phyloP scores from a whole-genome alignment of 2,797 vertebrate species.

The Xiphophorus birchmanni region DNA sequence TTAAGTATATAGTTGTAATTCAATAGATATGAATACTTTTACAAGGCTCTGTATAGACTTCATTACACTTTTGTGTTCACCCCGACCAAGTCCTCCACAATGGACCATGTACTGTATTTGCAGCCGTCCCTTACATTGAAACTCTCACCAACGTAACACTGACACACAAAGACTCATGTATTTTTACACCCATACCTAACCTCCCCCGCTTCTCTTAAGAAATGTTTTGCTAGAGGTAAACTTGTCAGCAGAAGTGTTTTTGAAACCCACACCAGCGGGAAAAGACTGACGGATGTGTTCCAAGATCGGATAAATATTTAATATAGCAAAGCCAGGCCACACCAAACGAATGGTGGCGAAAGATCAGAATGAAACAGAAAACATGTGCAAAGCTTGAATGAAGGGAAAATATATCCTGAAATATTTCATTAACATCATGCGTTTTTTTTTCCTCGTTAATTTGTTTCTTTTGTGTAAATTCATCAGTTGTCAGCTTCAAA shows the following conservation, averaged over 20 bases:
- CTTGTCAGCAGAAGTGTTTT: slow-evolving; percentile 69
- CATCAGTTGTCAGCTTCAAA: slow-evolving; percentile 67
- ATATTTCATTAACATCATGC: slow-evolving; percentile 51
- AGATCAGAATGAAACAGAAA: slow-evolving; percentile 52
- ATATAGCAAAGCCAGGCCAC: slow-evolving; percentile 67
- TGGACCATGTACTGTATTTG: slow-evolving; percentile 7
- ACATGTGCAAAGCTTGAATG: slow-evolving; percentile 57
- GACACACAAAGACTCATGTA: slow-evolving; percentile 65
- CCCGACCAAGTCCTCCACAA: slow-evolving; percentile 11
- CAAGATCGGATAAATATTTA: slow-evolving; percentile 76
- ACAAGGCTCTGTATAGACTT: slow-evolving; percentile 24
- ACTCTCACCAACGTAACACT: slow-evolving; percentile 50
- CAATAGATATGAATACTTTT: neutral
- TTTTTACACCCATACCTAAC: slow-evolving; percentile 38
- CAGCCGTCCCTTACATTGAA: slow-evolving; percentile 22
- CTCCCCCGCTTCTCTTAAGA: slow-evolving; percentile 29
- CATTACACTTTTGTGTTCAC: slow-evolving; percentile 19
- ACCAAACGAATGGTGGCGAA: slow-evolving; percentile 57
- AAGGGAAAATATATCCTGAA: slow-evolving; percentile 37
- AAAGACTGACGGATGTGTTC: slow-evolving; percentile 60
- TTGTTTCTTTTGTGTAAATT: slow-evolving; percentile 56
- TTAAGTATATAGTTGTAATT: neutral
- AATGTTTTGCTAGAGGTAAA: slow-evolving; percentile 67
- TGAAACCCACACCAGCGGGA: slow-evolving; percentile 71
- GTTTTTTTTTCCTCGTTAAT: slow-evolving; percentile 16